Evolutionary conservation across 2,113 vertebrate genomes (phyloP).

Genomic region (Formicarius rufipectus): DNA sequence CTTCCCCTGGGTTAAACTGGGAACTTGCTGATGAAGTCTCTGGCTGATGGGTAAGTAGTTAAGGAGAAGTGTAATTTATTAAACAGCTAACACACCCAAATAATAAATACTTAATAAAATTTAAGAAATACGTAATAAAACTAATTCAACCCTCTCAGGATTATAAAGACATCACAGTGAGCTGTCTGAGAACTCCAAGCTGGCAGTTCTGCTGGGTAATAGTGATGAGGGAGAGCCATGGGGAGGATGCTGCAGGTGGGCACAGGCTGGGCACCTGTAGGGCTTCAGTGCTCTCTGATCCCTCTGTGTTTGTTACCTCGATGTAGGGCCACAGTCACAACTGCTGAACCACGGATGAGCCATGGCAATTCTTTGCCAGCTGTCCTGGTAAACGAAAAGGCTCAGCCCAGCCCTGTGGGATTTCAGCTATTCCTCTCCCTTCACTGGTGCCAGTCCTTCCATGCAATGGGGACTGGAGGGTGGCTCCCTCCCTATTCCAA

Average conservation of each 20-base stretch:
- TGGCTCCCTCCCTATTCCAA: neutral
- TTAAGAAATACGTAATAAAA: neutral
- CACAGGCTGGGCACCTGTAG: neutral
- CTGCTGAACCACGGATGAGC: neutral
- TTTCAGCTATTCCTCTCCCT: neutral
- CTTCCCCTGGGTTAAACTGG: neutral
- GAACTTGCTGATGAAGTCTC: neutral
- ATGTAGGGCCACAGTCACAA: neutral
- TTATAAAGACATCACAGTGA: neutral
- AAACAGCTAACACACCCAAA: neutral
- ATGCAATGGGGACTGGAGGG: accelerated
- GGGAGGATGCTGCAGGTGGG: accelerated
- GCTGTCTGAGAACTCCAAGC: accelerated
- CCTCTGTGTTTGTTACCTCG: neutral
- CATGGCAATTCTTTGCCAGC: neutral
- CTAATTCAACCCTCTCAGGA: neutral
- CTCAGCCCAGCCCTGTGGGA: neutral
- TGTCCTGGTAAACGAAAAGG: neutral
- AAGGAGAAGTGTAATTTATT: neutral
- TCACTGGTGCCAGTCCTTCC: neutral
- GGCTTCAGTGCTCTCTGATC: accelerated
- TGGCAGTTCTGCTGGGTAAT: neutral
- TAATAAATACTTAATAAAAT: no score
- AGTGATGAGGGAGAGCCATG: neutral
- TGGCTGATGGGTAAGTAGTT: neutral